Evolutionary conservation across 2,888 invertebrate species (phyloP).

Genomic region (Vanessa cardui): DNA sequence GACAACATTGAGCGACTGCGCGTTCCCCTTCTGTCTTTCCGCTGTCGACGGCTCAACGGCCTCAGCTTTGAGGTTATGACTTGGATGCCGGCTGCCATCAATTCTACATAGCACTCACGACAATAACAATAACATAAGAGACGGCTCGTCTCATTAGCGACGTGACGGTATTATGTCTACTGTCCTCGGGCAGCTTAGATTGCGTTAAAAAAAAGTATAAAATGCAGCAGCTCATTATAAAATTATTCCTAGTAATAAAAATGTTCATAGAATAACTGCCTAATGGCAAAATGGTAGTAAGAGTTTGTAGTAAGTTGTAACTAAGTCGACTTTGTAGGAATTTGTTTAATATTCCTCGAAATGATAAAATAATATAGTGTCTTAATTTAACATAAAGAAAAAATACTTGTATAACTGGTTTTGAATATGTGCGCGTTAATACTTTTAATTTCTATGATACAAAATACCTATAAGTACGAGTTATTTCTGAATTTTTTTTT

Average conservation of each 20-base stretch:
- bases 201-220: neutral
- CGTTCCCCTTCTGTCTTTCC: slow-evolving; percentile 59
- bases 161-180: slow-evolving; percentile 49
- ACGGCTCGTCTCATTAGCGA: slow-evolving; percentile 47
- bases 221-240: neutral
- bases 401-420: too few relatives aligned
- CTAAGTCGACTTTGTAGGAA: too few relatives aligned
- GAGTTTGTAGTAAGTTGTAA: too few relatives aligned
- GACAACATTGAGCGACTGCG: slow-evolving; percentile 78
- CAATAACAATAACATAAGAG: slow-evolving; percentile 71
- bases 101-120: slow-evolving; percentile 54
- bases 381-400: too few relatives aligned
- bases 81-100: slow-evolving; percentile 68
- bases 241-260: neutral
- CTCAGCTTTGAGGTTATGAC: slow-evolving; percentile 76
- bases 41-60: slow-evolving; percentile 49
- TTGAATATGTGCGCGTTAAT: too few relatives aligned
- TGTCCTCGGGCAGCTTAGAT: slow-evolving; percentile 11
- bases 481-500: too few relatives aligned
- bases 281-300: too few relatives aligned
- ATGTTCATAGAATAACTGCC: neutral
- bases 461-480: too few relatives aligned
- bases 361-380: too few relatives aligned
- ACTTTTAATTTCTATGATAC: too few relatives aligned
- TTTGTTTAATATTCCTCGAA: too few relatives aligned